phyloP scores from a whole-genome alignment of 2,888 invertebrate genomes.

The Campoletis raptor region DNA sequence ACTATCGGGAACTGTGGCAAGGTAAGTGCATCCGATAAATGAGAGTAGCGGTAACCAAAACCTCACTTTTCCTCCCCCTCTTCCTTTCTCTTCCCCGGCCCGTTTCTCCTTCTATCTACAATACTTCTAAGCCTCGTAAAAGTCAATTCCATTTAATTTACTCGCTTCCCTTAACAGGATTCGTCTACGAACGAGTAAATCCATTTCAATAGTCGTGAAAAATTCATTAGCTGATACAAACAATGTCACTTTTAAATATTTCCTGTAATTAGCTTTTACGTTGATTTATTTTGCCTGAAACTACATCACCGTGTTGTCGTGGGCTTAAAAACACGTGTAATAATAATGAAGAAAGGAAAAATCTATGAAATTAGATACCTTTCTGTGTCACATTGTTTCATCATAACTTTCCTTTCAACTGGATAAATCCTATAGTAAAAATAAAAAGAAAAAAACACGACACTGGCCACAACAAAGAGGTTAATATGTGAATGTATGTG shows the following conservation, averaged over 20 bases:
- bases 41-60: conserved; percentile 31
- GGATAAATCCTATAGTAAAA: neutral
- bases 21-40: conserved; percentile 41
- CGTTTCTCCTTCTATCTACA: neutral
- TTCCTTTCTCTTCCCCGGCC: neutral
- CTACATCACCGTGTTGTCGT: neutral
- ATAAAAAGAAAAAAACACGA: neutral
- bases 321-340: too few relatives aligned
- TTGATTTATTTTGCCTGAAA: neutral
- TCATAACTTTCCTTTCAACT: neutral
- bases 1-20: conserved; percentile 25
- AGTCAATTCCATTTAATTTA: conserved; percentile 26
- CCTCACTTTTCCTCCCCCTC: neutral
- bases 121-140: neutral
- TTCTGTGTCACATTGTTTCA: neutral
- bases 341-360: neutral
- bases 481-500: neutral
- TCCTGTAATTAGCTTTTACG: neutral
- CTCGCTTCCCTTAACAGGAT: neutral
- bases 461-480: neutral
- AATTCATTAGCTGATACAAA: neutral
- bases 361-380: neutral
- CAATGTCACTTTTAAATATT: neutral
- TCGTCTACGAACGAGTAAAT: neutral
- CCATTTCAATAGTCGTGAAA: neutral